Base-by-base conservation (phyloP, 53 echinoderm and acorn worm genomes). In the Arbacia lixula region DNA sequence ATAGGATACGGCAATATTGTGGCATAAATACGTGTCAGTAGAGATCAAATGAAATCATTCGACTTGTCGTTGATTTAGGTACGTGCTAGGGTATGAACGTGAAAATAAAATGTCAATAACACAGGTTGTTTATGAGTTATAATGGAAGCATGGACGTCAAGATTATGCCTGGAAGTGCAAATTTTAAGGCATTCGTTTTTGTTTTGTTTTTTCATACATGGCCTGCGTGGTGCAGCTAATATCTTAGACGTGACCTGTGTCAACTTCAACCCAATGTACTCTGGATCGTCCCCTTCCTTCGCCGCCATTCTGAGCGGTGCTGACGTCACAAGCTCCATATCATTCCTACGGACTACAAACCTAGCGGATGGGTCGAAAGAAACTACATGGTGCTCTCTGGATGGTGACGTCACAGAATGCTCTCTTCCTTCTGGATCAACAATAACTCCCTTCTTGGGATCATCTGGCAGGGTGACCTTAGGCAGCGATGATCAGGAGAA, bases 231-330 rank as follows among this genome's bases (percentile, higher is more conserved):
- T 69, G 2, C 60, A 77, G 78, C 43, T 35, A 77, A 77, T 22
- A 25, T 77, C 58, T 29, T 77, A 1, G 78, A 77, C 29, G 60
- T 77, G 36, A 60, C 78, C 19, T 77, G 78, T 19, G 55, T 77
- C 12, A 77, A 77, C 60, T 77, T 77, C 60, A 77, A 77, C 24
- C 78, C 78, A 2, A 38, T 58, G 26, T 60, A 27, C 28, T 2
- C 78, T 28, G 39, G 2, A 36, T 26, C 36, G 12, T 1, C 19
- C 11, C 36, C 60, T 6, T 77, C 78, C 28, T 77, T 25, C 28
- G 60, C 41, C 24, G 78, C 60, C 60, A 77, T 77, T 40, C 36
- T 77, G 78, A 77, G 56, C 40, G 78, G 78, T 35, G 58, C 78
- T 60, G 60, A 60, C 38, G 4, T 27, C 14, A 17, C 60, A 11